These are phyloP conservation scores for Euzophera pinguis DNA, from an alignment of 2,888 invertebrate genomes.

Conservation along the genomic window DNA sequence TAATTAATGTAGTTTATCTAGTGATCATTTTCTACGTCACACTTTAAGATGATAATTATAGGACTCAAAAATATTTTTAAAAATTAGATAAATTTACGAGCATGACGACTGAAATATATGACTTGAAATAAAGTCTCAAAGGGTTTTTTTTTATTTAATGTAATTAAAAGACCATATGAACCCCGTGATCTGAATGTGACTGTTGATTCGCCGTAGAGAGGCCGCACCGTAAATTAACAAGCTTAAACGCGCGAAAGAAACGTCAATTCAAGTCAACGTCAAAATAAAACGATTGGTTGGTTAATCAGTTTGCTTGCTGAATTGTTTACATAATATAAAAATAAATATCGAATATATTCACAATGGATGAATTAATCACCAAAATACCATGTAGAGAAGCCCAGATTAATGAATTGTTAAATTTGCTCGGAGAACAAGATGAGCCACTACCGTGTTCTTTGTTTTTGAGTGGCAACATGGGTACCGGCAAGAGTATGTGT, in stretches of 20 bases:
- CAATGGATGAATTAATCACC: constrained; percentile 74
- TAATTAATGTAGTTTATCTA: too few species aligned
- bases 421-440: constrained; percentile 74
- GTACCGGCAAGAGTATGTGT: constrained; percentile 90
- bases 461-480: constrained; percentile 90
- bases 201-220: constrained; percentile 31
- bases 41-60: too few species aligned
- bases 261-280: constrained; percentile 23
- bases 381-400: constrained; percentile 72
- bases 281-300: not conserved
- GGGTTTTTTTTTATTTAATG: too few species aligned
- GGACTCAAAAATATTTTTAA: too few species aligned
- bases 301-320: too few species aligned
- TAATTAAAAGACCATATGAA: too few species aligned
- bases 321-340: too few species aligned
- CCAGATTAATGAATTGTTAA: constrained; percentile 67
- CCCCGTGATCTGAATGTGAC: too few species aligned
- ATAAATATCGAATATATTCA: constrained; percentile 19
- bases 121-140: too few species aligned
- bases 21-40: too few species aligned
- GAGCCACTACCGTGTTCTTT: constrained; percentile 84
- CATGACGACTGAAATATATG: too few species aligned
- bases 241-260: constrained; percentile 25
- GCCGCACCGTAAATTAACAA: constrained; percentile 25
- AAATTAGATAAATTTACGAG: too few species aligned